These are phyloP conservation scores for Semnopithecus entellus DNA, from an alignment of 2,113 vertebrate species.

Conservation along the genomic window DNA sequence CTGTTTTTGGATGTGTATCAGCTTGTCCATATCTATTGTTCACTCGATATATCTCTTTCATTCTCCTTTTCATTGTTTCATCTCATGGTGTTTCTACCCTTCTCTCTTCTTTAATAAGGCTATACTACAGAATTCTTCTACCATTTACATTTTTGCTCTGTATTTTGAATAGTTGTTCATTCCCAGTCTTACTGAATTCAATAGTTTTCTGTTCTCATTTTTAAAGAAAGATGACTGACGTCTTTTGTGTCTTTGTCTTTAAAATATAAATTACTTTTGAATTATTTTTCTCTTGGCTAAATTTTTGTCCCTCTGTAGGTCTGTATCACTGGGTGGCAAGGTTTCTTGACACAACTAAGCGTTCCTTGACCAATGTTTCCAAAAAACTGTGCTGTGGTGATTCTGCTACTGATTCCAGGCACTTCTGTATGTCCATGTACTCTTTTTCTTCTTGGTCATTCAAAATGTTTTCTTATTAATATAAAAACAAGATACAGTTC, in stretches of 20 bases:
- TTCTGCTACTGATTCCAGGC: background rate
- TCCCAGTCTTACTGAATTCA: background rate
- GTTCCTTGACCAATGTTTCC: background rate
- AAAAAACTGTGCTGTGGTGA: background rate
- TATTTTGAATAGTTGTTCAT: background rate
- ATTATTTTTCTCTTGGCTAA: background rate
- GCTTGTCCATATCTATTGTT: background rate
- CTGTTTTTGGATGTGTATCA: background rate
- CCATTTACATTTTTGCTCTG: background rate
- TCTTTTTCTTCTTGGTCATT: background rate
- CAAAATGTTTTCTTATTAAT: background rate
- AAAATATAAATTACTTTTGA: conserved; percentile 20
- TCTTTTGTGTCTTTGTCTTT: conserved; percentile 17
- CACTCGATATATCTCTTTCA: background rate
- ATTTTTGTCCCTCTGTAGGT: background rate
- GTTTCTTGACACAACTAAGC: background rate
- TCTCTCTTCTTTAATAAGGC: background rate
- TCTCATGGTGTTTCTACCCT: background rate
- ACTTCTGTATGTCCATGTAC: background rate
- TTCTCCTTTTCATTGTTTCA: background rate
- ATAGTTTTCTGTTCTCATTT: conserved; percentile 13
- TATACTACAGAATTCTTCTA: background rate
- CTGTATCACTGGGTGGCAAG: background rate
- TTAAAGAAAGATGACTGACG: background rate
- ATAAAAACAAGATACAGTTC: conserved; percentile 1